Evolutionary conservation across 2,888 invertebrate genomes (phyloP), one percentile per base, ranked within the genome.

Genomic region (Ephialtes manifestator): DNA sequence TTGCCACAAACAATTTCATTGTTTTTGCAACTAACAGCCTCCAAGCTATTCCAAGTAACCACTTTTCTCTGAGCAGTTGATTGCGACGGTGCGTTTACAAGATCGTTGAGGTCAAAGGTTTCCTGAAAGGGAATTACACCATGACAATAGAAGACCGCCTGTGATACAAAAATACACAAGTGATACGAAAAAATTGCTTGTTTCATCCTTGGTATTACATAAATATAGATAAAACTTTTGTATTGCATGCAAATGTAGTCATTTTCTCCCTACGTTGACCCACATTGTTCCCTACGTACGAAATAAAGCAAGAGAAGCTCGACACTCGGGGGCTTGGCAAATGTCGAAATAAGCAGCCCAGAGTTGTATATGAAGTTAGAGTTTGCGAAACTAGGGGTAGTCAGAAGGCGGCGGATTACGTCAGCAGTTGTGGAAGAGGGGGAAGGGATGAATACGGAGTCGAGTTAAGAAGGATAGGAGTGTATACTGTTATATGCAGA

Each of bases 371-470:
- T 51, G 72, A 31, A 31, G 65, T 81, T 65, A 39, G 60, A 81
- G 81, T 81, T 84, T 53, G 51, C 51, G 28, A 72, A 77, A 51
- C n/a, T 58, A 13, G 35, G 55, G 63, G n/a, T 67, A 24, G 28
- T 58, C 11, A 35, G 74, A 58, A 83, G 79, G 76, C 68, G 60
- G 53, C 24, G 83, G 81, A 86, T 86, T 85, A 85, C 86, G 88
- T 85, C 75, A 75, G 72, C 75, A 79, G 83, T 79, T 71, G 68
- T 60, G 58, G 24, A 8, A 48, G 51, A 53, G 35, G 58, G 46
- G 35, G 58, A 31, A 35, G 31, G 35, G 39, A 55, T 55, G 75
- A 71, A 80, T 46, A 18, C 55, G 28, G n/a, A 75, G 51, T 24
- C 51, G 28, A 70, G 60, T 28, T 68, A 20, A 15, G 11, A 55